Conservation (phyloP, 2,888 invertebrate species). For the Lamproptera curius region DNA sequence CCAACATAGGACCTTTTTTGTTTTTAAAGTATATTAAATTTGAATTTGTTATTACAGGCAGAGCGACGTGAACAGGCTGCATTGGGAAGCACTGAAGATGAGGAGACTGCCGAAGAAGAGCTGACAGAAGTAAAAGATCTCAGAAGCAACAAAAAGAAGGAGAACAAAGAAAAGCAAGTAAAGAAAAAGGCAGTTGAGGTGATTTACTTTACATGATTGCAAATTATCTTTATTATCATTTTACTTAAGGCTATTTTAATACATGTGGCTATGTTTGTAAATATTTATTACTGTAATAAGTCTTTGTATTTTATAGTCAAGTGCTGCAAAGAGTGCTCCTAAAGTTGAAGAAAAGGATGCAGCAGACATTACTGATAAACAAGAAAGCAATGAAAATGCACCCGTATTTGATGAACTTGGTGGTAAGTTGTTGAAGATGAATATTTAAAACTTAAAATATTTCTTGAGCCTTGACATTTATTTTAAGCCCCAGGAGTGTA, state of each 20-base stretch:
- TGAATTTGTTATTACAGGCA: slow-evolving; percentile 33
- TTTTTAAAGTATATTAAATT: background rate
- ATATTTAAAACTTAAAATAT: too few relatives aligned
- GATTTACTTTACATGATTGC: slow-evolving; percentile 10
- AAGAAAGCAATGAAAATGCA: slow-evolving; percentile 50
- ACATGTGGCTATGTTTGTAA: too few relatives aligned
- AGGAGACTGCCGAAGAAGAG: slow-evolving; percentile 50
- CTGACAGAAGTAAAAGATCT: slow-evolving; percentile 69
- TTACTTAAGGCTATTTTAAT: too few relatives aligned
- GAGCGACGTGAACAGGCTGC: slow-evolving; percentile 61
- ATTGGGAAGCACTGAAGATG: slow-evolving; percentile 40
- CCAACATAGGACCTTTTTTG: background rate
- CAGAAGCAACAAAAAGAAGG: slow-evolving; percentile 71
- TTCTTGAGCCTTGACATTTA: too few relatives aligned
- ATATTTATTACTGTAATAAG: too few relatives aligned
- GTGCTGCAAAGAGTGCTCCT: slow-evolving; percentile 43
- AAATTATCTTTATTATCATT: background rate
- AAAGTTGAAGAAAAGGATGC: slow-evolving; percentile 54
- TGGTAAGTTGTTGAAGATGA: too few relatives aligned
- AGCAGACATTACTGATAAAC: slow-evolving; percentile 57
- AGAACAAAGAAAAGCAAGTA: slow-evolving; percentile 70
- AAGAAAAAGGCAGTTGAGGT: slow-evolving; percentile 66
- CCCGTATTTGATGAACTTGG: slow-evolving; percentile 69
- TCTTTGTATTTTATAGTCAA: slow-evolving; percentile 40
- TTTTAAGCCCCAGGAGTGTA: too few relatives aligned